phyloP scores from a whole-genome alignment of 2,888 invertebrate genomes.

The Phania funesta region DNA sequence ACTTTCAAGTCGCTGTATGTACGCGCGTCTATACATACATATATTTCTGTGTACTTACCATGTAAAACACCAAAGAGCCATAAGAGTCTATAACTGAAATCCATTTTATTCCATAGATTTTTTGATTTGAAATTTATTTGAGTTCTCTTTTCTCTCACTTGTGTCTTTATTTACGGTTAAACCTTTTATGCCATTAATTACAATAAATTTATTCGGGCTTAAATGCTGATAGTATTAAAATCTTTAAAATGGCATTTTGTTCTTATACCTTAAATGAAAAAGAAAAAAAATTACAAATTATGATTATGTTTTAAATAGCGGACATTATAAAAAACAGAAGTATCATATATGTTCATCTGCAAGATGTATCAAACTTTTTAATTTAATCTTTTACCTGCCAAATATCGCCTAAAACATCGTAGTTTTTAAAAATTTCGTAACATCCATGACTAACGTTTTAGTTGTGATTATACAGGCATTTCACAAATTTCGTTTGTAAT shows the following conservation, averaged over 20 bases:
- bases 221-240: constrained; percentile 5
- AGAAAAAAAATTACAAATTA: neutral
- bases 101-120: constrained; percentile 74
- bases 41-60: constrained; percentile 69
- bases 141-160: constrained; percentile 42
- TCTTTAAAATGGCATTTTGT: constrained; percentile 24
- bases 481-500: too few relatives aligned
- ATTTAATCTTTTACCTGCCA: too few relatives aligned
- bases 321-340: neutral
- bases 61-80: constrained; percentile 74
- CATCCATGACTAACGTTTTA: too few relatives aligned
- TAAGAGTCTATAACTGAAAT: constrained; percentile 74
- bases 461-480: too few relatives aligned
- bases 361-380: too few relatives aligned
- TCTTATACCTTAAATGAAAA: neutral
- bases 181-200: constrained; percentile 47
- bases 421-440: too few relatives aligned
- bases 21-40: neutral
- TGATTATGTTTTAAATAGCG: neutral
- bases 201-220: neutral
- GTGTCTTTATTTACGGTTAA: constrained; percentile 31
- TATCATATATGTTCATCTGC: too few relatives aligned
- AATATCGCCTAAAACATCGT: too few relatives aligned
- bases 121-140: neutral
- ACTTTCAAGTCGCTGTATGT: neutral